A percentile compares a stretch with the other conserved stretches of the same genome.
phyloP scores from a whole-genome alignment of 2,113 vertebrate genomes.

The Amphiprion ocellaris region DNA sequence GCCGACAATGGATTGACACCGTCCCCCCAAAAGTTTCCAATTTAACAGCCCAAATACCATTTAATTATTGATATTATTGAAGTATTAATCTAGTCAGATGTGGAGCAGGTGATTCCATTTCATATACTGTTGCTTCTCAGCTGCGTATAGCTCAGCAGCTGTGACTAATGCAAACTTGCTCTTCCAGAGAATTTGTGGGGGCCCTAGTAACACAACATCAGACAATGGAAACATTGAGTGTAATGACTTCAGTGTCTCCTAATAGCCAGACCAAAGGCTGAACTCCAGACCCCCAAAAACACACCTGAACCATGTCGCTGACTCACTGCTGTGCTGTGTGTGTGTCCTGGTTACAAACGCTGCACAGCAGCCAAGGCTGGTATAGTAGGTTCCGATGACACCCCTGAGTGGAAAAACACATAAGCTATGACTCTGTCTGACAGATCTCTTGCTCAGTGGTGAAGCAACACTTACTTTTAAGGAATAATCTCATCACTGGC shows the following conservation, averaged over 20 bases:
- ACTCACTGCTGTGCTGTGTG: conserved; percentile 56
- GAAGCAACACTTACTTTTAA: conserved; percentile 32
- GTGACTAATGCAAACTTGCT: conserved; percentile 46
- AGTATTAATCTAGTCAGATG: conserved; percentile 21
- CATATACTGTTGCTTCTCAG: conserved; percentile 15
- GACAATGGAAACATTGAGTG: conserved; percentile 73
- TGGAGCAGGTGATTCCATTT: conserved; percentile 35
- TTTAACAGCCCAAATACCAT: not conserved
- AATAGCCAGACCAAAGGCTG: conserved; percentile 53
- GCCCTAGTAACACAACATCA: conserved; percentile 59
- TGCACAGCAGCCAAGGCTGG: conserved; percentile 33
- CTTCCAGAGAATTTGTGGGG: conserved; percentile 32
- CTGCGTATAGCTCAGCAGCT: conserved; percentile 22
- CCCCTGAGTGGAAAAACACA: conserved; percentile 60
- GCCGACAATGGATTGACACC: not conserved
- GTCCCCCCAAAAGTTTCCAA: not conserved
- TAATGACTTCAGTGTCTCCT: conserved; percentile 67
- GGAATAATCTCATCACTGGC: conserved; percentile 18
- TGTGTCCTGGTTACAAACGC: conserved; percentile 32
- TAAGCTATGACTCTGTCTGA: conserved; percentile 44
- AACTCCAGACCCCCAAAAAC: conserved; percentile 52
- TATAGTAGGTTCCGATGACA: conserved; percentile 62
- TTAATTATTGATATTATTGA: conserved; percentile 27
- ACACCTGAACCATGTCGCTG: conserved; percentile 68
- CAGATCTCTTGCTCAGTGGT: conserved; percentile 23